Percentiles rank a stretch among this genome's conserved stretches.
phyloP scores from a whole-genome alignment of 2,797 vertebrate species.

The Gallinago stenura region DNA sequence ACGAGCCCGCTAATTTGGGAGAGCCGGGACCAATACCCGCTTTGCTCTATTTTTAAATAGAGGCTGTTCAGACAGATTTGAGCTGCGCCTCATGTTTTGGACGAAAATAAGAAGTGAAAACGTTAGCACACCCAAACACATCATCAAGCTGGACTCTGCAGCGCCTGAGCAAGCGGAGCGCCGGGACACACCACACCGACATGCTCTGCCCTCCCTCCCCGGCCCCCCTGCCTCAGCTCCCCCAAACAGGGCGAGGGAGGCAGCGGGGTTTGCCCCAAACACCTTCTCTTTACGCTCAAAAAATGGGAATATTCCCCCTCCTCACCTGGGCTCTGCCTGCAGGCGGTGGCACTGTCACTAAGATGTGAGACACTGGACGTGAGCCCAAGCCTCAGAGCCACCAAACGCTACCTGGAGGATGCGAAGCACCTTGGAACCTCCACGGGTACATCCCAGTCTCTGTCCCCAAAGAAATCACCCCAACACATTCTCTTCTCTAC shows the following conservation, averaged over 20 bases:
- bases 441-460: fast-evolving
- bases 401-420: background rate
- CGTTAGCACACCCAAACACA: background rate
- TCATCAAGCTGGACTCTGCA: background rate
- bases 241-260: fast-evolving
- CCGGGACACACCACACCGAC: background rate
- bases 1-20: fast-evolving
- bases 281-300: background rate
- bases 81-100: background rate
- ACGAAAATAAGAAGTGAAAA: background rate
- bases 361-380: no score
- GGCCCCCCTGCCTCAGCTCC: fast-evolving
- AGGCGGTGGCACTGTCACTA: fast-evolving
- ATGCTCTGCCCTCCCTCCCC: background rate
- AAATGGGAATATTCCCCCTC: fast-evolving
- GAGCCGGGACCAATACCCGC: background rate
- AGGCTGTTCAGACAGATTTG: background rate
- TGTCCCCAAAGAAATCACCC: background rate
- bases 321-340: background rate
- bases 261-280: background rate
- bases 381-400: background rate
- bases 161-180: background rate
- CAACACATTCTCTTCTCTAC: background rate
- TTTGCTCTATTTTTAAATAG: background rate
- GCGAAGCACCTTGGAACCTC: fast-evolving